phyloP scores from a whole-genome alignment of 2,797 vertebrate genomes.

The Gallinago nigripennis region DNA sequence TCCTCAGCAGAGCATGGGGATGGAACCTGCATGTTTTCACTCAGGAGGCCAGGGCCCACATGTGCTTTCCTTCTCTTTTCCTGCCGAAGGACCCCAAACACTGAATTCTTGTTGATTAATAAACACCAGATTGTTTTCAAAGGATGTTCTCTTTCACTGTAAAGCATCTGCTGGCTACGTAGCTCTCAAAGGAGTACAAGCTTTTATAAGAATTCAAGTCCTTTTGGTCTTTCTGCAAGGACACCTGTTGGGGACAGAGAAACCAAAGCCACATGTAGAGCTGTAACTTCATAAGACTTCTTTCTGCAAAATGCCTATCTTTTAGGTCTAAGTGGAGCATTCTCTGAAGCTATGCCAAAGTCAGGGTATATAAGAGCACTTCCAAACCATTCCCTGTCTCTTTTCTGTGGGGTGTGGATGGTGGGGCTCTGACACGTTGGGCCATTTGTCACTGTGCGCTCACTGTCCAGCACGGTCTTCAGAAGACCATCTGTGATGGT shows the following conservation, averaged over 20 bases:
- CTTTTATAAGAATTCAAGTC: not conserved
- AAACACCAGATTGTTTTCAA: slow-evolving; percentile 64
- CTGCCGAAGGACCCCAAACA: not conserved
- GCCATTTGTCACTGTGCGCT: not conserved
- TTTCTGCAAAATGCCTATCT: not conserved
- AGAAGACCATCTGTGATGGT: not conserved
- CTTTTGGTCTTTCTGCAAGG: slow-evolving; percentile 24
- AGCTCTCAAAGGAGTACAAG: not conserved
- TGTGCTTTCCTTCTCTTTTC: slow-evolving; percentile 24
- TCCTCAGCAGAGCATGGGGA: not conserved
- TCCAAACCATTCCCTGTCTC: not conserved
- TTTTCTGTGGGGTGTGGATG: not conserved
- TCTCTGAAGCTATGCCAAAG: not conserved
- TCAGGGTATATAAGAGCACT: not conserved
- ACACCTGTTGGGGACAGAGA: not conserved
- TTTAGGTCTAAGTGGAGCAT: not conserved
- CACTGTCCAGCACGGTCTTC: not conserved
- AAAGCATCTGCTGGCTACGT: slow-evolving; percentile 23
- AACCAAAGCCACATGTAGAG: slow-evolving; percentile 16
- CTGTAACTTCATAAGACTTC: not conserved
- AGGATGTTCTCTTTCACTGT: slow-evolving; percentile 40
- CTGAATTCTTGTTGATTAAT: slow-evolving; percentile 51
- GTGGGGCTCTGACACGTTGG: not conserved
- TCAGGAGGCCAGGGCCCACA: slow-evolving; percentile 26
- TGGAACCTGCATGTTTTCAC: slow-evolving; percentile 37